Evolutionary conservation across 2,888 invertebrate genomes (phyloP), one percentile per base, ranked within the genome.

Genomic region (Drosophila melanosoma): DNA sequence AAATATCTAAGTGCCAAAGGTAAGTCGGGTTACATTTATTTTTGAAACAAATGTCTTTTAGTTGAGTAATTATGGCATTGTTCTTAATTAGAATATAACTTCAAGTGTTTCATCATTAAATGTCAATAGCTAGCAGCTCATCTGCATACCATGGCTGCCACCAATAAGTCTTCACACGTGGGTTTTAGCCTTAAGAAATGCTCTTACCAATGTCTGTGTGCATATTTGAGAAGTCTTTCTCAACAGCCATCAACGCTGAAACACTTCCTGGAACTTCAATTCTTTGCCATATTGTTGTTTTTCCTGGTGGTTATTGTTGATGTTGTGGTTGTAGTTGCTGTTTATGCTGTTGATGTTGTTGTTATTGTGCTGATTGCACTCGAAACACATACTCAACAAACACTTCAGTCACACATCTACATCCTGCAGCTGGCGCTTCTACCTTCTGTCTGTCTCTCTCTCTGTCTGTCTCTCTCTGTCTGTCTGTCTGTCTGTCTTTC

Each of bases 331-430:
- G 58, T 53, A 49, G 53, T 52, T 74, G 62, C 42, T 40, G 54
- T 23, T 60, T 45, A 48, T 63, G 32, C 11, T 62, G 52, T 59
- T 69, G 68, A 33, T 32, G 62, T 53, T 71, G 78, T 69, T 73
- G 64, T 71, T 71, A 61, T 68, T 77, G 79, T 68, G 70, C 74
- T 81, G 88, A 87, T 84, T 76, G 84, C 88, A 85, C 88, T 87
- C 79, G 88, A 85, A 79, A 78, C 74, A 84, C 75, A 82, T 80
- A 75, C 81, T 76, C 84, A 76, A 74, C 73, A 69, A 74, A 81
- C 85, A 87, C 85, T 87, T 76, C 69, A 79, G 63, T 63, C 57
- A 57, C 71, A 71, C 74, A 69, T 81, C 74, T 67, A 69, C 70
- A 71, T 78, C 78, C 78, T 80, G 74, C 66, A 81, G 35, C 65